These are phyloP conservation scores for Cyprinodon diabolis DNA, from an alignment of 2,797 vertebrate species.

Conservation along the genomic window DNA sequence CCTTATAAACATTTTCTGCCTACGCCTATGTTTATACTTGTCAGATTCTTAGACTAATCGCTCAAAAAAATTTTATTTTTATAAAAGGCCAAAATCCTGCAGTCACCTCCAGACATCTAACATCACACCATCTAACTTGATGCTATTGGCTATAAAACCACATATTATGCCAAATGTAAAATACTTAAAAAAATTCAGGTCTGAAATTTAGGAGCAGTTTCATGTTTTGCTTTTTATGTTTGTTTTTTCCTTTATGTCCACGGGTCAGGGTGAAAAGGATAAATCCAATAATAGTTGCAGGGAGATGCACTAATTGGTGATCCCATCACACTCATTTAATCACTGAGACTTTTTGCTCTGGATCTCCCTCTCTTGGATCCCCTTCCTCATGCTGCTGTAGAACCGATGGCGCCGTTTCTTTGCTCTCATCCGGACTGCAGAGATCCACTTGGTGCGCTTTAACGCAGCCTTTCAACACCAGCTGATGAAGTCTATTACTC, in stretches of 20 bases:
- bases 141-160: too few relatives aligned
- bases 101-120: too few relatives aligned
- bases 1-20: too few relatives aligned
- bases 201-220: too few relatives aligned
- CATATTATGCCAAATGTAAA: too few relatives aligned
- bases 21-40: too few relatives aligned
- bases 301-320: constrained; percentile 13
- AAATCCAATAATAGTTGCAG: neutral
- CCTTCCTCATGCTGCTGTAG: constrained; percentile 53
- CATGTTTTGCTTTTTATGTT: neutral
- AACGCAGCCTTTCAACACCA: constrained; percentile 1
- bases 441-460: neutral
- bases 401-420: constrained; percentile 84
- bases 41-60: too few relatives aligned
- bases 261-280: neutral
- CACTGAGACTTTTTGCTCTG: constrained; percentile 16
- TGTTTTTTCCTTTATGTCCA: neutral
- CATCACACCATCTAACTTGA: too few relatives aligned
- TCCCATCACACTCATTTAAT: constrained; percentile 23
- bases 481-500: neutral
- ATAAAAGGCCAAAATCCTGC: too few relatives aligned
- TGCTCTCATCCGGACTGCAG: constrained; percentile 66
- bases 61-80: too few relatives aligned
- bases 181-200: too few relatives aligned
- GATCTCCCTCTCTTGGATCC: constrained; percentile 9